Conservation (phyloP, 2,888 invertebrate species). For the Lymantria dispar region DNA sequence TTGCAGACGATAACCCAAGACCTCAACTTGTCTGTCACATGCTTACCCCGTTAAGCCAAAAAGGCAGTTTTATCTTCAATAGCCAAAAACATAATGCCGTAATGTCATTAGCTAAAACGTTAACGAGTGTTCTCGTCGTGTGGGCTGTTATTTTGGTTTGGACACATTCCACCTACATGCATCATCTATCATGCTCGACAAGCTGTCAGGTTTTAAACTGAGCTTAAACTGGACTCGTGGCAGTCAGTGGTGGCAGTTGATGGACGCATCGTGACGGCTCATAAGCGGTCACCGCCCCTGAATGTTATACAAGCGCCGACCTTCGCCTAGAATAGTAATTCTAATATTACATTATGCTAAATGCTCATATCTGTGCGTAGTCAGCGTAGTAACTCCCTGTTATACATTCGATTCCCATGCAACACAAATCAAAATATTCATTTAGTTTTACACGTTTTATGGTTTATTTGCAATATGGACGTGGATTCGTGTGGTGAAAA, state of each 20-base stretch:
- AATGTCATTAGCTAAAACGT: conserved; percentile 61
- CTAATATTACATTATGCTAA: too few species aligned
- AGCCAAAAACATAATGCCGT: conserved; percentile 42
- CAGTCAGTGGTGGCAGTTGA: conserved; percentile 68
- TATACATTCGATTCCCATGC: too few species aligned
- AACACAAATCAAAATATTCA: too few species aligned
- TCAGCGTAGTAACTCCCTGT: too few species aligned
- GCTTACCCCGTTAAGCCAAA: too few species aligned
- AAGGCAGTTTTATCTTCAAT: conserved; percentile 34
- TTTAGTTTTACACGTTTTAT: too few species aligned
- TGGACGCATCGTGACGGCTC: conserved; percentile 63
- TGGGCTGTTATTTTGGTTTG: conserved; percentile 60
- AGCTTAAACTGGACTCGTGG: conserved; percentile 59
- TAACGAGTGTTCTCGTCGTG: conserved; percentile 49
- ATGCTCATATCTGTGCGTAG: too few species aligned
- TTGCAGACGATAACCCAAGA: too few species aligned
- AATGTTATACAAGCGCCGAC: conserved; percentile 48
- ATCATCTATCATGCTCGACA: conserved; percentile 66
- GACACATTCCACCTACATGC: conserved; percentile 53
- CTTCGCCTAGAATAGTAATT: conserved; percentile 13
- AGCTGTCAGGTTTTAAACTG: conserved; percentile 70
- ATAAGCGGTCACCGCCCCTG: conserved; percentile 41
- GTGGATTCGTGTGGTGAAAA: too few species aligned
- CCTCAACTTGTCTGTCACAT: too few species aligned
- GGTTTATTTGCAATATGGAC: too few species aligned